Evolutionary conservation across 2,888 invertebrate species (phyloP), one percentile per base, ranked within the genome.

Genomic region (Sphaerophoria taeniata): DNA sequence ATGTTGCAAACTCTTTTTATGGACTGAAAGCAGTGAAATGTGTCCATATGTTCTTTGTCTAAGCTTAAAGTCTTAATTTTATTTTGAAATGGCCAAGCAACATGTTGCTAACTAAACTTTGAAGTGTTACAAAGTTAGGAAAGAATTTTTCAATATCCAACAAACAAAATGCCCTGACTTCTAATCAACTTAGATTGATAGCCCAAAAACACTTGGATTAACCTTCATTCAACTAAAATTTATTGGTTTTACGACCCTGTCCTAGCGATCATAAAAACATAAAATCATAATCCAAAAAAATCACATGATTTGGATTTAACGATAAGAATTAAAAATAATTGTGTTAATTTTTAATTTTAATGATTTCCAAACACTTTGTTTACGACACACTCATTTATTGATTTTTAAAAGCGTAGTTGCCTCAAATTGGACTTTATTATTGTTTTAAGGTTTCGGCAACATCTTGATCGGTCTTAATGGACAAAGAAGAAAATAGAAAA

Each of bases 351-450:
- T 63, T 70, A 31, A n/a, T 67, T 63, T 78, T 67, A 51, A 58
- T 49, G 47, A 39, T 70, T 16, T 61, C 55, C n/a, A 16, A 49
- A 34, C 12, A 56, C 9, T n/a, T 65, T 51, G 36, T 61, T 16
- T 39, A 53, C 4, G 24, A 39, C 31, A 12, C 14, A 39, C 39
- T n/a, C 24, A 39, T 36, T 84, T 84, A 84, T 75, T 80, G 84
- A 74, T 75, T 80, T 84, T 84, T 80, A 80, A 84, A 71, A 72
- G 51, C 12, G 71, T 39, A 43, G 33, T 7, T 14, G 4, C 58
- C 14, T 39, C 72, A 36, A 65, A 74, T 78, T 78, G 73, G 6
- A 11, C 12, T 43, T 43, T 53, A 31, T 53, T 53, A 31, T 53
- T 31, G 3, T 33, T 16, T 34, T 65, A 16, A 4, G 12, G 14